A percentile compares a stretch with the other conserved stretches of the same genome.
Conservation (phyloP, 1,140 invertebrate genomes). For the Xylocopa sonorina region DNA sequence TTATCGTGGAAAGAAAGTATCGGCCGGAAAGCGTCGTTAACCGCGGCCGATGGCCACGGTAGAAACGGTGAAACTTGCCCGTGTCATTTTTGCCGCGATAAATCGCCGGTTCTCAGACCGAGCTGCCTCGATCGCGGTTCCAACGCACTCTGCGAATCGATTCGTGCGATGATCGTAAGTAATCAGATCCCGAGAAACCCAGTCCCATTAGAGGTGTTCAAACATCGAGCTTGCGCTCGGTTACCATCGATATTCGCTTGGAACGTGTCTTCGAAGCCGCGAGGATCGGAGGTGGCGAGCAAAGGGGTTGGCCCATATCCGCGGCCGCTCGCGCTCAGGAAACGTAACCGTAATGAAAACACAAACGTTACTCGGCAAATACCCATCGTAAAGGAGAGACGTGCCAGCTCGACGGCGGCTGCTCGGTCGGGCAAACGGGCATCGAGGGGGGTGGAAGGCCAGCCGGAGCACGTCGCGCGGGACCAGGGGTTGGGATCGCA, state of each 20-base stretch:
- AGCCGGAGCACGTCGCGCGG: background rate
- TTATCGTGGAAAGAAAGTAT: background rate
- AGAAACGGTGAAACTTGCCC: too few species aligned
- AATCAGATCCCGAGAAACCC: background rate
- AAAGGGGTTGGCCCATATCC: too few species aligned
- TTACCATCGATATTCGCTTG: background rate
- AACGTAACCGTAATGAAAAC: slow-evolving; percentile 17
- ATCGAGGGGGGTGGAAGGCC: too few species aligned
- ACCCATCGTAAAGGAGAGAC: slow-evolving; percentile 8
- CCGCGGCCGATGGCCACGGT: background rate
- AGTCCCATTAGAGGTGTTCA: background rate
- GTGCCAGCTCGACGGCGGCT: background rate
- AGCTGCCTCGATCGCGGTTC: background rate
- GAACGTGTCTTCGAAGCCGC: too few species aligned
- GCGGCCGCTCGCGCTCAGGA: background rate
- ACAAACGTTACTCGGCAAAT: slow-evolving; percentile 5
- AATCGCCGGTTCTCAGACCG: background rate
- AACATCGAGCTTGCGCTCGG: background rate
- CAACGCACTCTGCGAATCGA: background rate
- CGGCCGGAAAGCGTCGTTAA: background rate
- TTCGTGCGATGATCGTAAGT: background rate
- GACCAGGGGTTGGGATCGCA: slow-evolving; percentile 12
- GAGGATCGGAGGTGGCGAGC: too few species aligned
- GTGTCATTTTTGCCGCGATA: background rate
- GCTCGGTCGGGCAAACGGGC: too few species aligned